Base-by-base conservation (phyloP, 2,113 vertebrate genomes). In the Zosterops pallidus region DNA sequence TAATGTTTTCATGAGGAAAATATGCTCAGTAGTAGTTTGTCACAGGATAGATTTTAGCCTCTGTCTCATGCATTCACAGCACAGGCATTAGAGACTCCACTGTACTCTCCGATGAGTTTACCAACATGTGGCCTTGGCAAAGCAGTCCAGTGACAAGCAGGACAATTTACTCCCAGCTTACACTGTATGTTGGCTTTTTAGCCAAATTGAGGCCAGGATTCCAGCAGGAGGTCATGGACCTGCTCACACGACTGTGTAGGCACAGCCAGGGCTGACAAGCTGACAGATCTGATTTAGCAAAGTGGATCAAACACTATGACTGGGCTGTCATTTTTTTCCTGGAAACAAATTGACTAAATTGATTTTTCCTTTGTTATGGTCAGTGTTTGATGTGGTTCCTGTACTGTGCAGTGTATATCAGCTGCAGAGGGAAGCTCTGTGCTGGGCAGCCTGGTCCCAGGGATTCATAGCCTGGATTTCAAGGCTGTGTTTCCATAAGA, bases 391-490 rank as follows among this genome's bases (percentile, higher is more conserved):
- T n/a, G 67, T 41, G 29, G 67, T 6, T 68, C 42, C 46, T 76
- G 62, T 63, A 39, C 42, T n/a, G 26, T 44, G 49, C 17, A 52
- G 22, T 24, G 22, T 19, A 2, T 12, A 3, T 64, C 67, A 90
- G 89, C 39, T 11, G 5, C 57, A 76, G 41, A 69, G 25, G 23
- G 47, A 59, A 74, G 50, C 20, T 39, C 62, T 44, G 49, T n/a
- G n/a, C 81, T 63, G 12, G 59, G 56, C 77, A 78, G 47, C 12
- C 52, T 56, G 23, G 44, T 50, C 81, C 59, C 31, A 37, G 5
- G 10, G 18, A 9, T 26, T 60, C 26, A 9, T 20, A 52, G 9
- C 23, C 16, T 0, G 0, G 0, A n/a, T 68, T 70, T 70, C 69
- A 44, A 41, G 42, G 21, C 31, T 56, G 21, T 56, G 18, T n/a